These are phyloP conservation scores for Heliconius hewitsoni DNA, from an alignment of 1,140 invertebrate species.

Conservation along the genomic window DNA sequence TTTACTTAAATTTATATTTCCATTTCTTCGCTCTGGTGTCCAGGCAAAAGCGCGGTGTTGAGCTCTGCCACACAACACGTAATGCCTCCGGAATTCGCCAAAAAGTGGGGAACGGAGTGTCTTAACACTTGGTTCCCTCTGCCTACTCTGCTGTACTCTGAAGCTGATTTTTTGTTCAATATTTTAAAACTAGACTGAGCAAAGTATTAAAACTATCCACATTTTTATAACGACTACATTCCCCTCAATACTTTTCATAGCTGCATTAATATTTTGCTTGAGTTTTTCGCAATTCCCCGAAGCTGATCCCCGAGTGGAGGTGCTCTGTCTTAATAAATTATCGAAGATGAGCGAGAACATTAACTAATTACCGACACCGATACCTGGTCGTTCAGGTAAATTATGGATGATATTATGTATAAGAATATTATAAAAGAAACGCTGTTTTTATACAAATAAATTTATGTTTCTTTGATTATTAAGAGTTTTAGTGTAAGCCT, in stretches of 20 bases:
- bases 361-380: conserved; percentile 79
- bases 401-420: conserved; percentile 22
- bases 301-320: conserved; percentile 52
- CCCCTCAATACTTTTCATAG: conserved; percentile 62
- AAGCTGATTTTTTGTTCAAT: too few species aligned
- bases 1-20: too few species aligned
- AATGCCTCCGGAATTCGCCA: too few species aligned
- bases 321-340: conserved; percentile 80
- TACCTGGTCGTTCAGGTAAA: conserved; percentile 49
- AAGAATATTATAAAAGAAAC: conserved; percentile 25
- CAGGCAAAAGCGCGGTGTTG: too few species aligned
- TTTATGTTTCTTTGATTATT: not conserved
- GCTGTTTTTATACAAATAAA: not conserved
- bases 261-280: conserved; percentile 80
- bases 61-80: too few species aligned
- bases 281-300: conserved; percentile 78
- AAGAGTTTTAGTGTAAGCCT: too few species aligned
- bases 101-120: too few species aligned
- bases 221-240: conserved; percentile 31
- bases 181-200: not conserved
- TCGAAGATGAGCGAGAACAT: conserved; percentile 75
- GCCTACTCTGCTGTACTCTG: too few species aligned
- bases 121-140: too few species aligned
- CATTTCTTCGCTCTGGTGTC: too few species aligned
- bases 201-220: not conserved